Conservation (phyloP, 2,888 invertebrate species). For the Capitulum mitella region DNA sequence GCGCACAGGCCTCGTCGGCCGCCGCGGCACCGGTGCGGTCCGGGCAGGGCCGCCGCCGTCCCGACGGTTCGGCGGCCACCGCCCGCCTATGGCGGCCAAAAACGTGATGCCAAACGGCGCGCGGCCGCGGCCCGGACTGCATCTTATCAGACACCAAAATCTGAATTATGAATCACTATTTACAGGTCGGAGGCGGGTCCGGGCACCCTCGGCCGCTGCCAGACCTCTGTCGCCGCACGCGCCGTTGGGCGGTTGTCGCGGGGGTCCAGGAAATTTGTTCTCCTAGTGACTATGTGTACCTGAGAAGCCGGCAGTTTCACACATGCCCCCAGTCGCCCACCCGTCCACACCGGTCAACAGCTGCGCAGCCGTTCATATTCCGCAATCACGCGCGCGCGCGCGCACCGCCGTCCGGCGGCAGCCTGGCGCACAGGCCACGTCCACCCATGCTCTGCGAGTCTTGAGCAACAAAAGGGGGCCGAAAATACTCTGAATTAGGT, state of each 20-base stretch:
- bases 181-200: background rate
- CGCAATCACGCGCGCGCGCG: no score
- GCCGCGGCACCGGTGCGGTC: background rate
- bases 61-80: background rate
- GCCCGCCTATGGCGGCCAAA: background rate
- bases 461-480: conserved; percentile 24
- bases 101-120: background rate
- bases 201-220: background rate
- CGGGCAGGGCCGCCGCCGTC: background rate
- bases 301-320: background rate
- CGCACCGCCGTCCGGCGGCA: no score
- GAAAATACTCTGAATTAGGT: background rate
- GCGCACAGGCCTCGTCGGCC: background rate
- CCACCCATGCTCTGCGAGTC: background rate
- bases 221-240: no score
- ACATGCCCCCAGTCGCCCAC: background rate
- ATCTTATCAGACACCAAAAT: background rate
- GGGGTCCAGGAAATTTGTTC: background rate
- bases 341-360: background rate
- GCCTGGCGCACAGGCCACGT: background rate
- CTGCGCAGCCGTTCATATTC: background rate
- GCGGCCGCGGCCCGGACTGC: no score
- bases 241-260: no score
- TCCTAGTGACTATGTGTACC: conserved; percentile 20
- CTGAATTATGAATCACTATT: background rate